Conservation (phyloP, 2,113 vertebrate genomes). For the Mola mola region DNA sequence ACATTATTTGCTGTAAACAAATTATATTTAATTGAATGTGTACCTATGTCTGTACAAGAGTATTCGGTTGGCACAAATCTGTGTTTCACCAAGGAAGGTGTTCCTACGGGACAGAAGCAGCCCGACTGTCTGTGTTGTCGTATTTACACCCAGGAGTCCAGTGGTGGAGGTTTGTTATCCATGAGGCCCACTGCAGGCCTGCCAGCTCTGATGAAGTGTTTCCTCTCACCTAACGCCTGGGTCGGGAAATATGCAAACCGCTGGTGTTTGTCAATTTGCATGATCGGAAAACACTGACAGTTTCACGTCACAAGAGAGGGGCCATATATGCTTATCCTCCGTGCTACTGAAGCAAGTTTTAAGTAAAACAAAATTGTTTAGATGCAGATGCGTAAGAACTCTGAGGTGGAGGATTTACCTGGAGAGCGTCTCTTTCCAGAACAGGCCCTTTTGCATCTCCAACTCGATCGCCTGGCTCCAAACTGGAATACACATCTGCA, state of each 20-base stretch:
- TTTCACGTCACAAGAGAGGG: slow-evolving; percentile 3
- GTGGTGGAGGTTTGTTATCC: slow-evolving; percentile 83
- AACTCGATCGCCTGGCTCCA: slow-evolving; percentile 79
- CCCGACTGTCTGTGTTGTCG: slow-evolving; percentile 22
- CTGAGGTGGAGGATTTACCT: slow-evolving; percentile 60
- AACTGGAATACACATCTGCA: slow-evolving; percentile 77
- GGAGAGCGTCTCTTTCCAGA: slow-evolving; percentile 77
- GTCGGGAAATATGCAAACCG: slow-evolving; percentile 40
- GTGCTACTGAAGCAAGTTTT: background rate
- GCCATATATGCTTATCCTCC: background rate
- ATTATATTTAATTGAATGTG: slow-evolving; percentile 19
- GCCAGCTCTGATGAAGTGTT: slow-evolving; percentile 83
- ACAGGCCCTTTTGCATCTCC: slow-evolving; percentile 74
- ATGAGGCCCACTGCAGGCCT: slow-evolving; percentile 83
- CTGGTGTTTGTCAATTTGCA: slow-evolving; percentile 19
- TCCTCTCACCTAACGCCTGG: slow-evolving; percentile 79
- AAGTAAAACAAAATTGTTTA: background rate
- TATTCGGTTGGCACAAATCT: slow-evolving; percentile 55
- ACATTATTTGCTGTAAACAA: slow-evolving; percentile 63
- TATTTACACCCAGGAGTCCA: slow-evolving; percentile 84
- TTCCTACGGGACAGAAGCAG: slow-evolving; percentile 44
- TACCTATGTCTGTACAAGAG: slow-evolving; percentile 57
- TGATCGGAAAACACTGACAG: slow-evolving; percentile 1
- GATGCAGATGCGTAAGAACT: background rate
- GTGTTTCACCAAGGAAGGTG: slow-evolving; percentile 53